Conservation (phyloP, 2,113 vertebrate genomes). For the Gymnocephalus cernua region DNA sequence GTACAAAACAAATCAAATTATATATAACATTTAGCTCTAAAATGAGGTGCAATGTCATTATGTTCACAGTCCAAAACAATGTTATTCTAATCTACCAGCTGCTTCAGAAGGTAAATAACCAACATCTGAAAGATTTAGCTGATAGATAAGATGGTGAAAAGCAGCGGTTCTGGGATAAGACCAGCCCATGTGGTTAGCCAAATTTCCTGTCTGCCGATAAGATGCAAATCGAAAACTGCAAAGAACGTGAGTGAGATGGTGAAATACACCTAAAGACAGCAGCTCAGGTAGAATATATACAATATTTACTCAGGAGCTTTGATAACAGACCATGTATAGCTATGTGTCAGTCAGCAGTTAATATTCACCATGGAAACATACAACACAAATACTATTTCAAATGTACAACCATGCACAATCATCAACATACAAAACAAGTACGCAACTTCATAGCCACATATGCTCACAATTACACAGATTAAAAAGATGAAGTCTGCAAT, state of each 20-base stretch:
- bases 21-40: not conserved
- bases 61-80: not conserved
- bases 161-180: constrained; percentile 20
- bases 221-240: constrained; percentile 2
- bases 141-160: constrained; percentile 7
- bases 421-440: not conserved
- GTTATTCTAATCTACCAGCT: not conserved
- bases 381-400: not conserved
- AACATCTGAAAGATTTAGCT: not conserved
- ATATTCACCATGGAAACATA: not conserved
- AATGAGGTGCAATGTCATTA: not conserved
- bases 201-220: constrained; percentile 27
- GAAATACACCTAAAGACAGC: not conserved
- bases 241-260: not conserved
- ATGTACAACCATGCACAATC: not conserved
- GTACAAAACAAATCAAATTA: too few relatives aligned
- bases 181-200: not conserved
- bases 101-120: not conserved
- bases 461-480: not conserved
- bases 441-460: not conserved
- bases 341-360: not conserved
- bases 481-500: too few relatives aligned
- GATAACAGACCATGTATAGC: too few relatives aligned
- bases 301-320: not conserved
- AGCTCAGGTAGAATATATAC: not conserved